Percentiles rank a stretch among this genome's conserved stretches.
Conservation (phyloP, 1,140 invertebrate species). For the Drosophila biarmipes region DNA sequence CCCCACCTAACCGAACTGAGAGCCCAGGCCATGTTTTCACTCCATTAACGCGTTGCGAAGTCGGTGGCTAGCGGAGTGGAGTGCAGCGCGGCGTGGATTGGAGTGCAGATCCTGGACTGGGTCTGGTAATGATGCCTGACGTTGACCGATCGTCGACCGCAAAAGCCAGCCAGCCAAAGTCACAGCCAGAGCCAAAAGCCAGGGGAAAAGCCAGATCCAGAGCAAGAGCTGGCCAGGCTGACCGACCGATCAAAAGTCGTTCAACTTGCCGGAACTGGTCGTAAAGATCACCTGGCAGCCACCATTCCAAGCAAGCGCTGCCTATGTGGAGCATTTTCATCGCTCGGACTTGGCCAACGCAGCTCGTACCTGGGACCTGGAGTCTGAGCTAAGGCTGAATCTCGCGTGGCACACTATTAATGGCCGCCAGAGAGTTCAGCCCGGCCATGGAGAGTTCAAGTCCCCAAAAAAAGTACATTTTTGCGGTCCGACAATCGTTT, state of each 20-base stretch:
- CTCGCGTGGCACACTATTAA: conserved; percentile 76
- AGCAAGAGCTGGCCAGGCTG: conserved; percentile 17
- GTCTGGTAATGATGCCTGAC: conserved; percentile 72
- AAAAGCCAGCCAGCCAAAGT: conserved; percentile 41
- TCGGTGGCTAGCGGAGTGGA: conserved; percentile 15
- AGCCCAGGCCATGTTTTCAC: conserved; percentile 62
- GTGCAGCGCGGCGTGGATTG: background rate
- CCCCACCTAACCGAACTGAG: conserved; percentile 4
- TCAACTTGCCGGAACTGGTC: conserved; percentile 82
- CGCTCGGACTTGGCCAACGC: conserved; percentile 53
- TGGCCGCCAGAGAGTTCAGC: conserved; percentile 75
- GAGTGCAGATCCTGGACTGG: conserved; percentile 42
- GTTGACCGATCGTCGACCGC: conserved; percentile 82
- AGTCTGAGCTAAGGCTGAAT: background rate
- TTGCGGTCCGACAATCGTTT: conserved; percentile 10
- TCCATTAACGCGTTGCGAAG: conserved; percentile 65
- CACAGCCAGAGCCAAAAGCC: conserved; percentile 11
- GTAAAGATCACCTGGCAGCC: conserved; percentile 76
- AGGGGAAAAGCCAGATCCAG: conserved; percentile 30
- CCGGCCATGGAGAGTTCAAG: conserved; percentile 56
- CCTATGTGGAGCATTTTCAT: conserved; percentile 69
- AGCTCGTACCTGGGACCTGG: conserved; percentile 3
- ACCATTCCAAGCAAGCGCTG: conserved; percentile 12
- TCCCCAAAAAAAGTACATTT: conserved; percentile 65
- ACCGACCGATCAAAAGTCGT: conserved; percentile 80